phyloP scores from a whole-genome alignment of 2,888 invertebrate genomes.

The Synanthedon myopaeformis region DNA sequence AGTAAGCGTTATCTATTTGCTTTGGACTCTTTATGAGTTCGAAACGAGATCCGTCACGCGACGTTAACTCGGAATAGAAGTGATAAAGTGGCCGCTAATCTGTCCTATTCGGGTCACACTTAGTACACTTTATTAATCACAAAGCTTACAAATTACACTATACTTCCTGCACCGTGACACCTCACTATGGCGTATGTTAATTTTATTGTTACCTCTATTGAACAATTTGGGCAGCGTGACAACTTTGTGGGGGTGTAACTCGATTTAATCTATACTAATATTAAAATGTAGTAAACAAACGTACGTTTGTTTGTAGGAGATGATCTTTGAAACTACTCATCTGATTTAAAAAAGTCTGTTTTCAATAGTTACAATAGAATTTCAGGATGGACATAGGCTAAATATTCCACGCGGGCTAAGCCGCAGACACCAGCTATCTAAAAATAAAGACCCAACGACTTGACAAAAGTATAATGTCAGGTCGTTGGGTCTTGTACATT shows the following conservation, averaged over 20 bases:
- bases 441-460: neutral
- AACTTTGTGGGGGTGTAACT: slow-evolving; percentile 44
- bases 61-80: slow-evolving; percentile 68
- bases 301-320: neutral
- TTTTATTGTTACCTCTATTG: slow-evolving; percentile 60
- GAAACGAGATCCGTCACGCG: slow-evolving; percentile 70
- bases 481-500: too few relatives aligned
- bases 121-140: slow-evolving; percentile 71
- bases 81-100: slow-evolving; percentile 71
- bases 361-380: too few relatives aligned
- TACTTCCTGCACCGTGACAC: slow-evolving; percentile 66
- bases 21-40: slow-evolving; percentile 70
- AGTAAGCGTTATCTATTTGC: slow-evolving; percentile 68
- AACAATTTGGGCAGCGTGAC: slow-evolving; percentile 54
- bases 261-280: neutral
- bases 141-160: slow-evolving; percentile 68
- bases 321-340: too few relatives aligned
- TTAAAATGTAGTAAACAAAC: neutral
- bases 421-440: neutral
- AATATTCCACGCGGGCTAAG: neutral
- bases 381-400: too few relatives aligned
- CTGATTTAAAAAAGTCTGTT: too few relatives aligned
- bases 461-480: too few relatives aligned
- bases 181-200: slow-evolving; percentile 61
- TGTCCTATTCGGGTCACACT: slow-evolving; percentile 69